Base-by-base conservation (phyloP, 2,797 vertebrate genomes). In the Artibeus jamaicensis region DNA sequence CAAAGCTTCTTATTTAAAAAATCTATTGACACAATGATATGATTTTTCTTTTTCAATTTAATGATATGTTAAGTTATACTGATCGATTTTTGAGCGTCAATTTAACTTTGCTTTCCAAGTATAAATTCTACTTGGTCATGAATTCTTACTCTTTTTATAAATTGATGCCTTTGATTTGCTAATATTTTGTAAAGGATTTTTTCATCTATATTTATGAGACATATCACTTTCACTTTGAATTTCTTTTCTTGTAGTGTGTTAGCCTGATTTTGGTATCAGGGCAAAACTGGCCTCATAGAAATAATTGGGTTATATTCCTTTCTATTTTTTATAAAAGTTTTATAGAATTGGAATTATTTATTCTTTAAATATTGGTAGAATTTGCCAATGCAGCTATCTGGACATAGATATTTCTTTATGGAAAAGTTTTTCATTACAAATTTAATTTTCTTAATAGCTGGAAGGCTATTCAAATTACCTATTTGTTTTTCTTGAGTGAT, bases 401-500 rank as follows among this genome's bases (percentile, higher is more conserved):
- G 42, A 34, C 42, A 73, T 91, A 32, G 10, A 46, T 3, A 70
- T 85, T 57, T 79, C 34, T 86, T 91, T 62, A n/a, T 48, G 21
- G 6, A 14, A 89, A 71, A 29, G 12, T 70, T 94, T 90, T 79
- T 48, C 46, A 62, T 86, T 90, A 67, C 1, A 86, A 79, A 62
- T 65, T 62, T 65, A 48, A 82, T 65, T 73, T 62, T 29, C 21
- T n/a, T 91, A 44, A 70, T 70, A 93, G 16, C 37, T 65, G 4
- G 37, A 46, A 5, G 44, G 14, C 44, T 89, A 79, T 86, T 90
- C 34, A 42, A 53, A 83, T 50, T 77, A 59, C 22, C 5, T 83
- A 18, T 44, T 92, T 95, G 46, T 96, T 93, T 62, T 95, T 73
- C 37, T 62, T 87, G 26, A 82, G n/a, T 57, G 6, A 48, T 32